Percentiles rank a stretch among this genome's conserved stretches.
Evolutionary conservation across 2,888 invertebrate genomes (phyloP).

Genomic region (Rotaria sp.): DNA sequence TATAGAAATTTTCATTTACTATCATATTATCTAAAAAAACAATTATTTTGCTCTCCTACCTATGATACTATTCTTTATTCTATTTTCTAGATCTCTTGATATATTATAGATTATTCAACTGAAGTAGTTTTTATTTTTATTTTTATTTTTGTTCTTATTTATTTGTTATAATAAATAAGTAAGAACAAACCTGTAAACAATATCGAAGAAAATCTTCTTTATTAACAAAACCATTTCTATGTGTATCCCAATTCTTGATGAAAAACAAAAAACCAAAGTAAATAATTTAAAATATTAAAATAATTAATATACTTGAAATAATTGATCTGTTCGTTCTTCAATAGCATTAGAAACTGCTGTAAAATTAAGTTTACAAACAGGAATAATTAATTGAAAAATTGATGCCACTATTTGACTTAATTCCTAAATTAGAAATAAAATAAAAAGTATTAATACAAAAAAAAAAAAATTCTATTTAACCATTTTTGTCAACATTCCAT

Average conservation of each 20-base stretch:
- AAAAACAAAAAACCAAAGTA: background rate
- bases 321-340: background rate
- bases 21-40: too few relatives aligned
- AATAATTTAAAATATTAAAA: background rate
- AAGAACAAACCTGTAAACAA: constrained; percentile 8
- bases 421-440: background rate
- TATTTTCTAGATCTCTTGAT: too few relatives aligned
- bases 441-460: background rate
- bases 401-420: background rate
- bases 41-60: too few relatives aligned
- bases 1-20: background rate
- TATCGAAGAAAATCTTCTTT: background rate
- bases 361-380: background rate
- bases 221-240: background rate
- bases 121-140: too few relatives aligned
- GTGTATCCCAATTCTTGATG: background rate
- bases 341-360: background rate
- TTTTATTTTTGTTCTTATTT: too few relatives aligned
- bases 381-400: background rate
- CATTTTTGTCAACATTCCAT: background rate
- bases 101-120: too few relatives aligned
- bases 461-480: background rate
- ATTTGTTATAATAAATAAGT: too few relatives aligned
- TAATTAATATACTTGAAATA: background rate
- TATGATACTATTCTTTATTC: too few relatives aligned